phyloP scores from a whole-genome alignment of 2,797 vertebrate genomes.

The Rhinichthys osculus region DNA sequence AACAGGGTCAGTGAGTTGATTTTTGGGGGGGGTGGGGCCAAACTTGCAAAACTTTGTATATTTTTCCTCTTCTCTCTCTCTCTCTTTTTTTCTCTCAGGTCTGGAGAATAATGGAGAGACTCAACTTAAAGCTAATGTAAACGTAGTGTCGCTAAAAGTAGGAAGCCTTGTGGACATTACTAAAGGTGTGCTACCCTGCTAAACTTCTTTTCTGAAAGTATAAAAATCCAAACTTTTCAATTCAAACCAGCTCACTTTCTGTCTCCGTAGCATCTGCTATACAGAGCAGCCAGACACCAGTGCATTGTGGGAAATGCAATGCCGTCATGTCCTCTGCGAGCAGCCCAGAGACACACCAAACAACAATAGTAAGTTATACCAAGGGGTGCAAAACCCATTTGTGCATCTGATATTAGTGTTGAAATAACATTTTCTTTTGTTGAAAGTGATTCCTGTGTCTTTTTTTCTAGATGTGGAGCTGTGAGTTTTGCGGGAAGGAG shows the following conservation, averaged over 20 bases:
- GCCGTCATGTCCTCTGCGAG: conserved; percentile 73
- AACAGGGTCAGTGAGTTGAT: neutral
- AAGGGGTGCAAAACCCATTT: neutral
- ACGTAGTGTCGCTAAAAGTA: conserved; percentile 72
- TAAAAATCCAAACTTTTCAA: neutral
- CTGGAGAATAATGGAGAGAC: conserved; percentile 54
- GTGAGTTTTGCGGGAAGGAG: conserved; percentile 78
- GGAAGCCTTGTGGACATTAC: conserved; percentile 72
- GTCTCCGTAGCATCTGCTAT: conserved; percentile 57
- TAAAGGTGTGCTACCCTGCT: conserved; percentile 63
- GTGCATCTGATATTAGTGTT: neutral
- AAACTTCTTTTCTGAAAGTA: neutral
- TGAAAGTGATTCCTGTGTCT: neutral
- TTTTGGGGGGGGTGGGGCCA: neutral
- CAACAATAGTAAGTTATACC: conserved; percentile 66
- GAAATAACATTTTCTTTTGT: neutral
- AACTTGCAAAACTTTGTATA: neutral
- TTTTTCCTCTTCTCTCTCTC: neutral
- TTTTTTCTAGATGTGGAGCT: conserved; percentile 72
- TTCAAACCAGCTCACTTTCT: neutral
- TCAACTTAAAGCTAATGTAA: conserved; percentile 70
- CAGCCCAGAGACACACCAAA: conserved; percentile 43
- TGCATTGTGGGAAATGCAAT: conserved; percentile 75
- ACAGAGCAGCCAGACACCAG: conserved; percentile 67
- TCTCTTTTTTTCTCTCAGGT: conserved; percentile 52